phyloP scores from a whole-genome alignment of 2,797 vertebrate species.

The Acomys russatus region DNA sequence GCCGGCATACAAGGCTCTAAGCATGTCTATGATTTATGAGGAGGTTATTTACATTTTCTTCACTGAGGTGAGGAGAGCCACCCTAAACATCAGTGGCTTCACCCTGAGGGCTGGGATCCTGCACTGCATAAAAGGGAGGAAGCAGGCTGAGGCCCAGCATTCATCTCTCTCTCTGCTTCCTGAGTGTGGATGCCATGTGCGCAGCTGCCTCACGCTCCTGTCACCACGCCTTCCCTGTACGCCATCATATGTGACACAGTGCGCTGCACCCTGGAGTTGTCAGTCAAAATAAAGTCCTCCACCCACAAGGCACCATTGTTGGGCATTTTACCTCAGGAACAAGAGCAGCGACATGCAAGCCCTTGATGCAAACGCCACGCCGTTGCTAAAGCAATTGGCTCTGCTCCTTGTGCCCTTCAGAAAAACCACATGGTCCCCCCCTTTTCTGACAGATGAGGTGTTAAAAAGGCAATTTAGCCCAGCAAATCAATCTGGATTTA shows the following conservation, averaged over 20 bases:
- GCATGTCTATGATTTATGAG: neutral
- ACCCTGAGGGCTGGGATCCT: neutral
- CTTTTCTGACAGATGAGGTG: constrained; percentile 16
- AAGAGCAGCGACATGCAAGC: neutral
- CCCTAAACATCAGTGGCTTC: neutral
- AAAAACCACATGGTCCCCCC: neutral
- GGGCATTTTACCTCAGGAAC: neutral
- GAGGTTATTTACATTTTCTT: neutral
- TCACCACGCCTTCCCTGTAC: neutral
- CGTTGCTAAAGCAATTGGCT: neutral
- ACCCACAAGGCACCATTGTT: neutral
- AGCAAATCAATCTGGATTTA: neutral
- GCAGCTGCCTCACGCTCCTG: neutral
- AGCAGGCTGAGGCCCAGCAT: neutral
- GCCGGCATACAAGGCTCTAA: neutral
- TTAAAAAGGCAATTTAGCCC: neutral
- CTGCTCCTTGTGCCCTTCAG: neutral
- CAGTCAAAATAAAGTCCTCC: neutral
- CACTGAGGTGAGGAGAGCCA: neutral
- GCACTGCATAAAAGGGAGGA: neutral
- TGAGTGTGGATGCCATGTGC: neutral
- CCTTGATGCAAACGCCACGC: neutral
- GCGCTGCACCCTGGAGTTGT: neutral
- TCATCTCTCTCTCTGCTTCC: neutral
- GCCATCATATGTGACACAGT: neutral